Conservation (phyloP, 2,797 vertebrate genomes). For the Enteromius treurensis region DNA sequence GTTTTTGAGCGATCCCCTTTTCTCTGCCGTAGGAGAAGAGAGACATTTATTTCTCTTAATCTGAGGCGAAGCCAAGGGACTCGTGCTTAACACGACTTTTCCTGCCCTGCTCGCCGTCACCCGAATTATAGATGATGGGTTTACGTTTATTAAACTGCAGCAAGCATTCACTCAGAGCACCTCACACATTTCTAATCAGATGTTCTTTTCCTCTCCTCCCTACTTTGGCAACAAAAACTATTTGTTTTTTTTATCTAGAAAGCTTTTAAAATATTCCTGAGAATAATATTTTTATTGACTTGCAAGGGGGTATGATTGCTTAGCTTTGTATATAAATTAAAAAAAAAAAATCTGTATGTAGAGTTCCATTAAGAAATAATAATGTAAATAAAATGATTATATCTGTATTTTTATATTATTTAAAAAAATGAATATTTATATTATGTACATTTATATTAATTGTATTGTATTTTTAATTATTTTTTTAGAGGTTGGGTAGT, state of each 20-base stretch:
- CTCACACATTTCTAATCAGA: conserved; percentile 35
- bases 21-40: conserved; percentile 32
- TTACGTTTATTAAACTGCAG: conserved; percentile 43
- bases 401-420: background rate
- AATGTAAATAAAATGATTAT: background rate
- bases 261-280: background rate
- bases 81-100: conserved; percentile 32
- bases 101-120: background rate
- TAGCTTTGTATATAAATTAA: too few species aligned
- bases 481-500: background rate
- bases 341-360: too few species aligned
- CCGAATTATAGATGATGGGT: conserved; percentile 44
- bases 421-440: too few species aligned
- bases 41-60: conserved; percentile 54
- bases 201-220: background rate
- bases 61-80: conserved; percentile 38
- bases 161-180: background rate
- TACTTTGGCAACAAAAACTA: conserved; percentile 12
- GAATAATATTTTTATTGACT: background rate
- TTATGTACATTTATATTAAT: background rate
- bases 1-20: conserved; percentile 50
- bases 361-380: background rate
- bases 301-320: background rate
- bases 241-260: conserved; percentile 35
- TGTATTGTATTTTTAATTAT: background rate